Percentiles rank a stretch among this genome's conserved stretches.
Evolutionary conservation across 2,797 vertebrate species (phyloP).

Genomic region (Miichthys miiuy): DNA sequence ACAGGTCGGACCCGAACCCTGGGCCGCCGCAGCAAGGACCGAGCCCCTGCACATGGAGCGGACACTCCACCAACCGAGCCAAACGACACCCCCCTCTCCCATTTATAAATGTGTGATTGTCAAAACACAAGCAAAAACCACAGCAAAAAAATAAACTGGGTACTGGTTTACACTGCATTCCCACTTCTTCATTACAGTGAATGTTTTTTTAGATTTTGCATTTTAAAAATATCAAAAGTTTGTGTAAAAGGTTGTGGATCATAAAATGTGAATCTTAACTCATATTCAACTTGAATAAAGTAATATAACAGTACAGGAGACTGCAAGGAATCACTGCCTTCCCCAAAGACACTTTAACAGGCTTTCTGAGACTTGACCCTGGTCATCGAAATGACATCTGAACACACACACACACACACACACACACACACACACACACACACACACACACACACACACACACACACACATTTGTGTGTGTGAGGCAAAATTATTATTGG

Average conservation of each 20-base stretch:
- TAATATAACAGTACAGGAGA: neutral
- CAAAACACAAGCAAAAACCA: neutral
- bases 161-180: neutral
- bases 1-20: too few relatives aligned
- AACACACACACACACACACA: too few relatives aligned
- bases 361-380: constrained; percentile 28
- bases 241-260: neutral
- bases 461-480: neutral
- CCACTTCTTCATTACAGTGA: neutral
- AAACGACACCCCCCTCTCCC: neutral
- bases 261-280: neutral
- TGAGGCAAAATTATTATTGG: neutral
- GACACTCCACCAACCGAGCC: too few relatives aligned
- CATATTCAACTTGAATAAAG: neutral
- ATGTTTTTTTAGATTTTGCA: neutral
- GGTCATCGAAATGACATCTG: constrained; percentile 20
- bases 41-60: too few relatives aligned
- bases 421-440: too few relatives aligned
- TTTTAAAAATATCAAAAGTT: neutral
- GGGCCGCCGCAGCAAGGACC: too few relatives aligned
- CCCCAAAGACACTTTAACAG: constrained; percentile 29
- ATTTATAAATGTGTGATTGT: neutral
- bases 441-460: too few relatives aligned
- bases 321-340: constrained; percentile 2
- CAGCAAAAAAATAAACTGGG: neutral